Evolutionary conservation across 2,113 vertebrate genomes (phyloP).

Genomic region (Salvelinus fontinalis): DNA sequence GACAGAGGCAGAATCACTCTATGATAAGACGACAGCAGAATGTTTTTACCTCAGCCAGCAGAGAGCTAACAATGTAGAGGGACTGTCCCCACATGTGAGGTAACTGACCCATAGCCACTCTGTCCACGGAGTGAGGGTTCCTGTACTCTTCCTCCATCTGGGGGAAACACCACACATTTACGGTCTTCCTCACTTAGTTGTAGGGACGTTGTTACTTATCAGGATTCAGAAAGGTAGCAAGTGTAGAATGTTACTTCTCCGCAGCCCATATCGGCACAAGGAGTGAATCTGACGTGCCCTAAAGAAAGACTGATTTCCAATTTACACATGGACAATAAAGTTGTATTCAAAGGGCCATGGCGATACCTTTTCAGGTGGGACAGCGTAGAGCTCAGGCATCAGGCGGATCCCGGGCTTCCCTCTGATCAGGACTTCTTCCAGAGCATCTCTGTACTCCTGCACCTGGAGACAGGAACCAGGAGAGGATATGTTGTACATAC

Average conservation of each 20-base stretch:
- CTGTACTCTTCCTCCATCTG: slow-evolving; percentile 93
- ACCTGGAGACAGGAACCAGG: slow-evolving; percentile 72
- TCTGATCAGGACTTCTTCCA: slow-evolving; percentile 91
- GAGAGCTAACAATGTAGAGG: slow-evolving; percentile 87
- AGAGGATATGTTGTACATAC: too few relatives aligned
- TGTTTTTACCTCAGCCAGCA: slow-evolving; percentile 86
- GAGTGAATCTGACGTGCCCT: too few relatives aligned
- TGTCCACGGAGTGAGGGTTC: slow-evolving; percentile 90
- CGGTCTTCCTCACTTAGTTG: too few relatives aligned
- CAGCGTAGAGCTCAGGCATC: slow-evolving; percentile 92
- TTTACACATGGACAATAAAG: neutral
- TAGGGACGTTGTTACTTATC: too few relatives aligned
- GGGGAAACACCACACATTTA: slow-evolving; percentile 22
- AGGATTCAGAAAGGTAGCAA: too few relatives aligned
- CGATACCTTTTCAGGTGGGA: slow-evolving; percentile 87
- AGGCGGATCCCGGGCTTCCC: slow-evolving; percentile 89
- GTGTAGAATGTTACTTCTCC: too few relatives aligned
- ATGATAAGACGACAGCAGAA: neutral
- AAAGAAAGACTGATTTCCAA: neutral
- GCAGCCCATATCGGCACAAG: too few relatives aligned
- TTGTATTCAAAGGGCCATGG: neutral
- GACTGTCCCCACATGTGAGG: slow-evolving; percentile 99
- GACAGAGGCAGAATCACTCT: too few relatives aligned
- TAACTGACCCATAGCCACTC: slow-evolving; percentile 84
- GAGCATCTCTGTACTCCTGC: slow-evolving; percentile 91